phyloP scores from a whole-genome alignment of 1,140 invertebrate species.

The Bombus confusus region DNA sequence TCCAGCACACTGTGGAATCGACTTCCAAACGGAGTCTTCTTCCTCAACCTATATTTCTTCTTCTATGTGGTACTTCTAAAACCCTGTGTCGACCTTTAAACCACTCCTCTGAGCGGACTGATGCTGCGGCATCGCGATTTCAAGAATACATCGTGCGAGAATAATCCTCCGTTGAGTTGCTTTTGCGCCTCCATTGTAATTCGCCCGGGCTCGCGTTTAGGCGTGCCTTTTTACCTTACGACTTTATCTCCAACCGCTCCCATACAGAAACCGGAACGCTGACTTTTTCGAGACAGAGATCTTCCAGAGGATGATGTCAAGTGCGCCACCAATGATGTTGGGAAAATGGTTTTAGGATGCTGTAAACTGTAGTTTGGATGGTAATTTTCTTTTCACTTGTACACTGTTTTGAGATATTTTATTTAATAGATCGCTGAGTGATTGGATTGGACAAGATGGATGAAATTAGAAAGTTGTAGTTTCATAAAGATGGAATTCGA shows the following conservation, averaged over 20 bases:
- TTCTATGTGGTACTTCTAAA: slow-evolving; percentile 39
- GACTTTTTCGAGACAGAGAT: neutral
- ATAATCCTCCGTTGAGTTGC: slow-evolving; percentile 53
- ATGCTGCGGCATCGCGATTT: slow-evolving; percentile 22
- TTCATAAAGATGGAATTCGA: no score
- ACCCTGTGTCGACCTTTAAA: slow-evolving; percentile 47
- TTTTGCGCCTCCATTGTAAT: slow-evolving; percentile 41
- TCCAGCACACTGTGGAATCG: neutral
- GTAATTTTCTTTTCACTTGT: no score
- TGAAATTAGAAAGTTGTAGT: neutral
- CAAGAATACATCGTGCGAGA: slow-evolving; percentile 58
- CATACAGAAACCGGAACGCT: neutral
- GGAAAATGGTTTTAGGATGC: no score
- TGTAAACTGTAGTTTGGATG: no score
- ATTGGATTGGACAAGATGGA: neutral
- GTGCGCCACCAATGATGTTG: no score
- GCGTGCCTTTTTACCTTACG: slow-evolving; percentile 11
- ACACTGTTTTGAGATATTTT: neutral
- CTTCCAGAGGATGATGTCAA: neutral
- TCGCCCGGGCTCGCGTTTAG: slow-evolving; percentile 2
- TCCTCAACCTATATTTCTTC: slow-evolving; percentile 23
- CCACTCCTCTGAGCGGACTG: slow-evolving; percentile 1
- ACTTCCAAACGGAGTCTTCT: slow-evolving; percentile 34
- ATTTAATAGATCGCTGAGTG: neutral
- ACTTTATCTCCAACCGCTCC: slow-evolving; percentile 6